Evolutionary conservation across 2,113 vertebrate genomes (phyloP), one percentile per base, ranked within the genome.

Genomic region (Engystomops pustulosus): DNA sequence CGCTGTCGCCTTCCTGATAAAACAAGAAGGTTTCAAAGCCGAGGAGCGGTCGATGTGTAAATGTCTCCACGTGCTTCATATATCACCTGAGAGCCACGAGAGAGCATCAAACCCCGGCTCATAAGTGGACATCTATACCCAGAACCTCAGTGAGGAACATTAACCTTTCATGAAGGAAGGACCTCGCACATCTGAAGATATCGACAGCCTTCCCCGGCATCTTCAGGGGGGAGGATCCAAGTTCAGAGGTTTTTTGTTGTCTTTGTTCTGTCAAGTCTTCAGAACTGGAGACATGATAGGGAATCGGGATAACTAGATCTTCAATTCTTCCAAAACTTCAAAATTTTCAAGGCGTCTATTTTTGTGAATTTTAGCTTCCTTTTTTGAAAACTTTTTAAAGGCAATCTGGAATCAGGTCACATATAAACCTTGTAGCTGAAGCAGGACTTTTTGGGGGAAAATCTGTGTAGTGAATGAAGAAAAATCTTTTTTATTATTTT

Each of bases 111-210:
- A 65, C 12, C 30, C 27, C 6, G 6, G 34, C 41, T 17, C 27
- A 6, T 20, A 38, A 14, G 70, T 27, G 53, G 81, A 67, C 71
- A 34, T 62, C 49, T 11, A n/a, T n/a, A 5, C 44, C 65, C 20
- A 65, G 81, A 65, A 47, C n/a, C 20, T 36, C 34, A 15, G 20
- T 20, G 34, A 14, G 49, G 53, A 81, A 81, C 47, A 75, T 75
- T 70, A 75, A 83, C 70, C 81, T 76, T 83, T 83, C 27, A 65
- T 51, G n/a, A 60, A 76, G 34, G 38, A 72, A 9, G 30, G 81
- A 69, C 32, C 11, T 6, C 18, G 15, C 23, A 17, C n/a, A 72
- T 74, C 44, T 49, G 44, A 74, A 25, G 53, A 58, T 78, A 78
- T 78, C n/a, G 51, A 41, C 51, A 36, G 14, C 11, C 34, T 41